Evolutionary conservation across 2,797 vertebrate genomes (phyloP).

Genomic region (Cuculus canorus): DNA sequence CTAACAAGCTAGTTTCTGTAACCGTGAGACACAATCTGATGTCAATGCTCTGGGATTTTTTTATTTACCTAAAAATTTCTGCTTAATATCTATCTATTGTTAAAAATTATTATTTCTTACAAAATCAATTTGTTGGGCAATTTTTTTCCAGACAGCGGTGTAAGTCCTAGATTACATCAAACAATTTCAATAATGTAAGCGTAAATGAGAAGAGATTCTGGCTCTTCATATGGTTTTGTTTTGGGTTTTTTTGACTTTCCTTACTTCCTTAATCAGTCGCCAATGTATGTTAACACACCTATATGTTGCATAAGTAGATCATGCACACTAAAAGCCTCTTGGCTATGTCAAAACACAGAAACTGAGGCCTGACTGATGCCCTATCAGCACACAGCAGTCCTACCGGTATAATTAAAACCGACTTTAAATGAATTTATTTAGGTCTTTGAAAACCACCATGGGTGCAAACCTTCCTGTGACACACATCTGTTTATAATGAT

Average conservation of each 20-base stretch:
- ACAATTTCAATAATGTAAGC: not conserved
- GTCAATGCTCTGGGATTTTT: not conserved
- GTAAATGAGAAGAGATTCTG: not conserved
- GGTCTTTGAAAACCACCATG: not conserved
- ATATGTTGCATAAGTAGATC: not conserved
- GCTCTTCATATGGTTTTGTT: not conserved
- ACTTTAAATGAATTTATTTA: constrained; percentile 31
- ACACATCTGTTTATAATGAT: not conserved
- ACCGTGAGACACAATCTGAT: not conserved
- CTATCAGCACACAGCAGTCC: constrained; percentile 3
- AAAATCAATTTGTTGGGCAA: not conserved
- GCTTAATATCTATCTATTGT: not conserved
- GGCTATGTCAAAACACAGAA: constrained; percentile 41
- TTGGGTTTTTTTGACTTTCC: not conserved
- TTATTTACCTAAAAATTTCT: not conserved
- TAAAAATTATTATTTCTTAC: not conserved
- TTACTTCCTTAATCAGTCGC: not conserved
- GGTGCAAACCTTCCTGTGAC: not conserved
- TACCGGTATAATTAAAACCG: constrained; percentile 24
- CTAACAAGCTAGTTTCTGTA: not conserved
- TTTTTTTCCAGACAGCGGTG: not conserved
- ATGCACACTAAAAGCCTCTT: not conserved
- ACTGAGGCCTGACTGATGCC: not conserved
- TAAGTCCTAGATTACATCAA: not conserved
- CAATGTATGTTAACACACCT: not conserved